phyloP scores from a whole-genome alignment of 2,888 invertebrate genomes.

The Polydrusus tereticollis region DNA sequence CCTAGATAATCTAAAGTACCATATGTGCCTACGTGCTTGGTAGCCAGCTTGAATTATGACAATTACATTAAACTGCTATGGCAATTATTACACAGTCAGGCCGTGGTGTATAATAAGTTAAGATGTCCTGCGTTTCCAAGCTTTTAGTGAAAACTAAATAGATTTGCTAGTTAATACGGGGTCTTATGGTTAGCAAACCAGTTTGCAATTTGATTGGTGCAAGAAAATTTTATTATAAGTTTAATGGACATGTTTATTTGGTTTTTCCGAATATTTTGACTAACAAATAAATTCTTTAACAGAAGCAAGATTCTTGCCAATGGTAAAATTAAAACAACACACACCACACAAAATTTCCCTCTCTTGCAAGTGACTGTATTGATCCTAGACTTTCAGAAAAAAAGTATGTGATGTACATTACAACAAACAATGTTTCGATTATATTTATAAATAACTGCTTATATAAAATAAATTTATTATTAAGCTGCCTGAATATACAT shows the following conservation, averaged over 20 bases:
- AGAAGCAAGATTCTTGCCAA: no score
- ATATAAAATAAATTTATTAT: no score
- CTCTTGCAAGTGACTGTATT: no score
- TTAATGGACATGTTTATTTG: not conserved
- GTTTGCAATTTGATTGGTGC: constrained; percentile 24
- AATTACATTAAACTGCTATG: constrained; percentile 40
- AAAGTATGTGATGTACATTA: no score
- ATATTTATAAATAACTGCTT: no score
- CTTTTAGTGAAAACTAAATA: constrained; percentile 35
- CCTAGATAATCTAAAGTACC: constrained; percentile 47
- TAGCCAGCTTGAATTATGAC: constrained; percentile 39
- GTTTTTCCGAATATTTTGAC: no score
- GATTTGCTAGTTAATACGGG: constrained; percentile 37
- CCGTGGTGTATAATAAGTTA: constrained; percentile 38
- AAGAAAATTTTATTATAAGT: not conserved
- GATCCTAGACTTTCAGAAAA: no score
- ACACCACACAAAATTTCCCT: no score
- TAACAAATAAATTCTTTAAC: no score
- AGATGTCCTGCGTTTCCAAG: constrained; percentile 41
- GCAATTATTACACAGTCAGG: constrained; percentile 43
- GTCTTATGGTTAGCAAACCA: constrained; percentile 23
- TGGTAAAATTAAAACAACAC: no score
- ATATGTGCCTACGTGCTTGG: constrained; percentile 46
- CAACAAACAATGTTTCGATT: no score
- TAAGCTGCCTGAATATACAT: no score